Evolutionary conservation across 2,113 vertebrate species (phyloP), one percentile per base, ranked within the genome.

Genomic region (Glaucomys volans): DNA sequence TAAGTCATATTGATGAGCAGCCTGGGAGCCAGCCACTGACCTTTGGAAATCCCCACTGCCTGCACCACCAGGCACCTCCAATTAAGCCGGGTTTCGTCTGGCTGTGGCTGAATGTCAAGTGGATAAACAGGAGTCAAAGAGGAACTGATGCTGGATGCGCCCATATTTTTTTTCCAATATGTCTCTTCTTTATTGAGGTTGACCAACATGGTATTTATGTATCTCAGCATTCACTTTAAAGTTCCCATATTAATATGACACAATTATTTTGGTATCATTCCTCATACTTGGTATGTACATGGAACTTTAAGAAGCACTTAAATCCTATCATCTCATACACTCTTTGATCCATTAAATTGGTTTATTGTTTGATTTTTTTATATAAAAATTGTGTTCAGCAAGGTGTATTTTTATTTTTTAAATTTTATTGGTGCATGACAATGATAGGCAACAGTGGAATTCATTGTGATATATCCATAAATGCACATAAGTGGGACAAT

Each of bases 41-140:
- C 92, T 96, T 96, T 95, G 84, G 82, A 96, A 97, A 57, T 94
- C 62, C 59, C 76, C 66, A 17, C 0, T 35, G 59, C 47, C 90
- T 91, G 37, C 3, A 54, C 72, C 37, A 71, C 72, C 76, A 75
- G 76, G 16, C 86, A 87, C 80, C 90, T 87, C 90, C 87, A 96
- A 54, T 90, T 90, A 97, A 95, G 90, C 44, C 84, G 52, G 72
- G 50, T 87, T 88, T 71, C 84, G 37, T 76, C 57, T 75, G 30
- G 77, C 87, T 71, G 5, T 44, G 10, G 57, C 12, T 95, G 87
- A 95, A 97, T 87, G 92, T 97, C 94, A 97, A 95, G 95, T 80
- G 90, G 72, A 95, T 80, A 94, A 91, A 81, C 59, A 93, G 22
- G 35, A 79, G 62, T 35, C 35, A 32, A 92, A 47, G 40, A 69